A percentile compares a stretch with the other conserved stretches of the same genome.
Conservation (phyloP, 2,888 invertebrate genomes). For the Volucella zonaria region DNA sequence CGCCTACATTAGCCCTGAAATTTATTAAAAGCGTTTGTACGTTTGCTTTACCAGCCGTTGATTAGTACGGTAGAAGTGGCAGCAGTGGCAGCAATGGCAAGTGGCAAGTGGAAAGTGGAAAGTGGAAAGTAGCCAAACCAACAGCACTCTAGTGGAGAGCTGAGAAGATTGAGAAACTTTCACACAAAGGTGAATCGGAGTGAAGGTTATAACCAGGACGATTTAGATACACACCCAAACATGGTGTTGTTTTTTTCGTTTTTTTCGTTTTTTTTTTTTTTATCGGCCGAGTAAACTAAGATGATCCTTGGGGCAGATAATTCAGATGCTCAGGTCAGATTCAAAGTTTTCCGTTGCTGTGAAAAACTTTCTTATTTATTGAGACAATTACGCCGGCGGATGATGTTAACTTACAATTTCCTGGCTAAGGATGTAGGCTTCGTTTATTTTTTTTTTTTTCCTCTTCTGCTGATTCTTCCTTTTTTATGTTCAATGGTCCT, state of each 20-base stretch:
- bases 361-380: constrained; percentile 70
- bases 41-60: constrained; percentile 57
- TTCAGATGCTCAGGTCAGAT: constrained; percentile 63
- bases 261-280: background rate
- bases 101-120: too few relatives aligned
- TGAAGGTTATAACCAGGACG: background rate
- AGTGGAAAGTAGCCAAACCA: constrained; percentile 19
- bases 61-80: constrained; percentile 29
- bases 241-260: constrained; percentile 5
- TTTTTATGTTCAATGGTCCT: background rate
- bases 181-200: background rate
- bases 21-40: constrained; percentile 72
- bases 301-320: constrained; percentile 64
- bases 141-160: constrained; percentile 4
- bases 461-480: background rate
- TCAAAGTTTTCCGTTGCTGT: constrained; percentile 60
- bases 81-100: background rate
- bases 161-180: constrained; percentile 39
- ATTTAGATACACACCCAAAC: background rate
- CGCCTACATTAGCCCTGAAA: constrained; percentile 66
- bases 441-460: background rate
- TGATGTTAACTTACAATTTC: constrained; percentile 71
- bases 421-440: constrained; percentile 9
- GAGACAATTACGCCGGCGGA: constrained; percentile 70
- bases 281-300: constrained; percentile 31